Evolutionary conservation across 2,888 invertebrate species (phyloP), one percentile per base, ranked within the genome.

Genomic region (Spatulosminthurus flaviceps): DNA sequence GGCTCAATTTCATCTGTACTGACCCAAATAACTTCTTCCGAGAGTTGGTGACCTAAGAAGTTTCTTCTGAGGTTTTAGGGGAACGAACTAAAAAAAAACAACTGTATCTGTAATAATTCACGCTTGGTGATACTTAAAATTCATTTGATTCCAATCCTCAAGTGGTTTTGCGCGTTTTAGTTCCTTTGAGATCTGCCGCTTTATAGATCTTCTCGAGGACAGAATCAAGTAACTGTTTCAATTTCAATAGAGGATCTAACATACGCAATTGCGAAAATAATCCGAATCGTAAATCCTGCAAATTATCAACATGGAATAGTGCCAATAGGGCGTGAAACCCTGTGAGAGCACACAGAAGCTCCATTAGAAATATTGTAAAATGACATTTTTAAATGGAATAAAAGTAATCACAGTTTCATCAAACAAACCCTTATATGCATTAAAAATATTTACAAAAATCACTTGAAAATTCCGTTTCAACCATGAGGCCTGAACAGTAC

Each of bases 291-390:
- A n/a, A 19, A 51, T 51, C 51, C 16, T 51, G 51, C 9, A 51
- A 51, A 51, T n/a, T 1, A 51, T 51, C 51, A 51, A 51, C 51
- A 51, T 51, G 51, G 51, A 51, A 51, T 51, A 51, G 51, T 51
- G 51, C 51, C 51, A 51, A 51, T 51, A 51, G 51, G 51, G n/a
- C 51, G n/a, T 19, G 51, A 51, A 51, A 51, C 51, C n/a, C 5
- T 2, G 51, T 51, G n/a, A 51, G 51, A 51, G 51, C 51, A 51
- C 51, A 51, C 16, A 19, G 51, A 51, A 51, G n/a, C n/a, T 16
- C 51, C 51, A 19, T 51, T 2, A 2, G 51, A n/a, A 51, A 51
- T 16, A 13, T 2, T 51, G 2, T 19, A 51, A 51, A 51, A 51
- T 5, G 51, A 34, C 51, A 51, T 51, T n/a, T n/a, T 51, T 51